Evolutionary conservation across 1,140 invertebrate species (phyloP), one percentile per base, ranked within the genome.

Genomic region (Halyomorpha halys): DNA sequence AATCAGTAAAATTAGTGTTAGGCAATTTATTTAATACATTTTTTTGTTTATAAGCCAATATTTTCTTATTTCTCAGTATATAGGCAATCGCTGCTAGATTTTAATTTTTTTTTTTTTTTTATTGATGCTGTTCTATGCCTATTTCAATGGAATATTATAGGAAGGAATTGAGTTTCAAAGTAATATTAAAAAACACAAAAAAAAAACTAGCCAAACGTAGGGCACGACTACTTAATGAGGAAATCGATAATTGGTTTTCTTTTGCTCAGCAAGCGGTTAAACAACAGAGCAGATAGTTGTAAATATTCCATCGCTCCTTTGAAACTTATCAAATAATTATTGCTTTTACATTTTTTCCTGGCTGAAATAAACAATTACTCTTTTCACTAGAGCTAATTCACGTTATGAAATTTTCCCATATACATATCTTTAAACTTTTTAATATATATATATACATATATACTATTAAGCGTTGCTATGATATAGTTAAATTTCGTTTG

Each of bases 331-430:
- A 18, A 47, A 3, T 47, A 47, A 18, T 47, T 47, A 18, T 18
- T 47, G 27, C 27, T 47, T 47, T n/a, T 18, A 47, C 2, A 18
- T 47, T 47, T 47, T 18, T n/a, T n/a, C 18, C 18, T 13, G 4
- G 45, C 15, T n/a, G 18, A 47, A n/a, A 47, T 5, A 4, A n/a
- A 47, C n/a, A n/a, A n/a, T n/a, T 47, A 47, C 45, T 47, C 45
- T 47, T 47, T 47, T 47, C 2, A 47, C 14, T 18, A 47, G 15
- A 47, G 45, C 45, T 47, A 47, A 47, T 47, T 47, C 15, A 47
- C 45, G 2, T 47, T 47, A 47, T 47, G 18, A 47, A 47, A 47
- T 47, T 47, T 47, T 47, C 45, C 45, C 45, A 47, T 47, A 47
- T 47, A 47, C 45, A 47, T 47, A 47, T 47, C 45, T 47, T 47